phyloP scores from a whole-genome alignment of 2,113 vertebrate species.

The Halichoerus grypus region DNA sequence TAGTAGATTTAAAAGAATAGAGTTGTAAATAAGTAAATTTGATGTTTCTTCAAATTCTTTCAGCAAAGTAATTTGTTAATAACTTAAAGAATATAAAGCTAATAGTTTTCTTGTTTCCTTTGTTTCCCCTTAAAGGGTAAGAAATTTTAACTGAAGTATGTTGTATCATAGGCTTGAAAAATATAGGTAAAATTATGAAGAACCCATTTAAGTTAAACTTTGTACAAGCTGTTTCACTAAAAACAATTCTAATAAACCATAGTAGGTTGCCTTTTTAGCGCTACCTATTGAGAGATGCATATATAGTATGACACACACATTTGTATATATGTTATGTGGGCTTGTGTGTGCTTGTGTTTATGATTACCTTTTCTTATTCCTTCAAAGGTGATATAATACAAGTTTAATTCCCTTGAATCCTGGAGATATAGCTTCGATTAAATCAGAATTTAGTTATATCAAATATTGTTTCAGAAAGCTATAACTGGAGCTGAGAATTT shows the following conservation, averaged over 20 bases:
- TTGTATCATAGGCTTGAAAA: background rate
- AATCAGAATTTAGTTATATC: background rate
- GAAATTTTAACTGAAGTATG: constrained; percentile 25
- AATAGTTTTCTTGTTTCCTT: constrained; percentile 10
- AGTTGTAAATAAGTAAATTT: background rate
- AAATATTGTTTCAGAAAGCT: background rate
- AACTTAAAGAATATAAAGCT: constrained; percentile 16
- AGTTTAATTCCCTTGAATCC: background rate
- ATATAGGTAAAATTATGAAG: background rate
- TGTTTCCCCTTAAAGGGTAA: background rate
- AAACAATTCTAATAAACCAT: background rate
- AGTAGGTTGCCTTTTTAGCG: background rate
- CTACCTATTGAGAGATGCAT: background rate
- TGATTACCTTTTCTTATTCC: background rate
- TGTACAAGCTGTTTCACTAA: background rate
- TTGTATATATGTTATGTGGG: background rate
- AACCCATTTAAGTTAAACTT: constrained; percentile 28
- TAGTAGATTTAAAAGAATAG: background rate
- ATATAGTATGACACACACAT: background rate
- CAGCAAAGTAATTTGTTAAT: constrained; percentile 27
- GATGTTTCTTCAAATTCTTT: background rate
- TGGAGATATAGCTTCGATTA: background rate
- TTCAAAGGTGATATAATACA: background rate
- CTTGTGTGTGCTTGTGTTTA: background rate
- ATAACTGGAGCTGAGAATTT: background rate